Evolutionary conservation across 2,888 invertebrate species (phyloP), one percentile per base, ranked within the genome.

Genomic region (Agrenia bidenticulata): DNA sequence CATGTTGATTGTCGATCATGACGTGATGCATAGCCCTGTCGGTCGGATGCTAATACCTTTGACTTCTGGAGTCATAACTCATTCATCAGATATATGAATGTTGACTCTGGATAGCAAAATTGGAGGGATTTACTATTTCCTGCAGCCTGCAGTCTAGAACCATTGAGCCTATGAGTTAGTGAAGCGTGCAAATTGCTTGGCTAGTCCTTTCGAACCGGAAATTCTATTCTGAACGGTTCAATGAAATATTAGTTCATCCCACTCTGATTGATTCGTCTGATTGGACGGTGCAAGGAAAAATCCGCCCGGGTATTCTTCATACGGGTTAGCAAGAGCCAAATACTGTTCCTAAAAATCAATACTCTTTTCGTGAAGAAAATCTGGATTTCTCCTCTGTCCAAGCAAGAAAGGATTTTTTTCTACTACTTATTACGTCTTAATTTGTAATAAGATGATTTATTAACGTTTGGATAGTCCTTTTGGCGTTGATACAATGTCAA

Each of bases 121-220:
- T 4, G 23, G 24, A 51, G n/a, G n/a, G n/a, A n/a, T n/a, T n/a
- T 15, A 23, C 19, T 23, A 5, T 4, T 19, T 32, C 32, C 32
- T 11, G 5, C 32, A 32, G 32, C 32, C 32, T 11, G 32, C 11
- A 7, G 32, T 32, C 32, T 32, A 23, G 13, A 24, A 51, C 23
- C 51, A 51, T 51, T 51, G 51, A 51, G 51, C 51, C 51, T 23
- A 51, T 11, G 17, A 51, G 51, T 51, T 24, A 51, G 51, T 24
- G 51, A 51, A 17, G 51, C 51, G 51, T 51, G 51, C 23, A 51
- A 51, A 51, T 51, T 51, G 51, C 51, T 51, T 51, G 5, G 24
- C 23, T 51, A 51, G 51, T 7, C 32, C 32, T 23, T 51, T 51
- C 23, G 23, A 7, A 23, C 51, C 51, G 51, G 51, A 51, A 51